phyloP scores from a whole-genome alignment of 2,113 vertebrate species.

The Archilochus colubris region DNA sequence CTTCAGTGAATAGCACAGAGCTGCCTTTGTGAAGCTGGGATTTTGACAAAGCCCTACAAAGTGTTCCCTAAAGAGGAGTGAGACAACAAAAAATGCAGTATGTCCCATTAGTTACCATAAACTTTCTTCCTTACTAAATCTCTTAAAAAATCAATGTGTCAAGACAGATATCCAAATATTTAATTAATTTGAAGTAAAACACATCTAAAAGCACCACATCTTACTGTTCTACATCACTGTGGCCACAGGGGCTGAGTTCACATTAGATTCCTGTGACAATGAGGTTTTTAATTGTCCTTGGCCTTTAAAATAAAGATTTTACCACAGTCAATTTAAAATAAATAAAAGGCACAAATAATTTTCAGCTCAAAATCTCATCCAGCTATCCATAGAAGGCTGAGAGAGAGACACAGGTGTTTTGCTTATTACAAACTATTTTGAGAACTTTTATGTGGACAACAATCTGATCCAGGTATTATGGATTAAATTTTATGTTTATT shows the following conservation, averaged over 20 bases:
- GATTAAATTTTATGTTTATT: background rate
- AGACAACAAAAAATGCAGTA: background rate
- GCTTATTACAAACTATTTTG: background rate
- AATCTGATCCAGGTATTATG: background rate
- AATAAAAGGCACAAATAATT: background rate
- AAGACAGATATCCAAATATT: background rate
- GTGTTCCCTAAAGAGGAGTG: background rate
- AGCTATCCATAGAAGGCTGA: background rate
- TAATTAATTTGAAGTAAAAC: background rate
- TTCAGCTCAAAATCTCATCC: background rate
- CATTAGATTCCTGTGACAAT: background rate
- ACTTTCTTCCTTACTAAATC: background rate
- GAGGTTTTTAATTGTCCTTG: background rate
- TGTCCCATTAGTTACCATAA: background rate
- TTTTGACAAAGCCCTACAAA: background rate
- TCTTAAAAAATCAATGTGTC: background rate
- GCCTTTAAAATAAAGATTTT: background rate
- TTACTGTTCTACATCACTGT: background rate
- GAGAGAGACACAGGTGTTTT: background rate
- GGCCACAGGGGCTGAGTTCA: background rate
- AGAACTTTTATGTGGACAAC: background rate
- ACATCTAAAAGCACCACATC: background rate
- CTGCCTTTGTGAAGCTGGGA: background rate
- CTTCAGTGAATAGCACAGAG: background rate
- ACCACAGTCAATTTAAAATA: background rate